Evolutionary conservation across 2,113 vertebrate species (phyloP), one percentile per base, ranked within the genome.

Genomic region (Ptilorrhoa leucosticta): DNA sequence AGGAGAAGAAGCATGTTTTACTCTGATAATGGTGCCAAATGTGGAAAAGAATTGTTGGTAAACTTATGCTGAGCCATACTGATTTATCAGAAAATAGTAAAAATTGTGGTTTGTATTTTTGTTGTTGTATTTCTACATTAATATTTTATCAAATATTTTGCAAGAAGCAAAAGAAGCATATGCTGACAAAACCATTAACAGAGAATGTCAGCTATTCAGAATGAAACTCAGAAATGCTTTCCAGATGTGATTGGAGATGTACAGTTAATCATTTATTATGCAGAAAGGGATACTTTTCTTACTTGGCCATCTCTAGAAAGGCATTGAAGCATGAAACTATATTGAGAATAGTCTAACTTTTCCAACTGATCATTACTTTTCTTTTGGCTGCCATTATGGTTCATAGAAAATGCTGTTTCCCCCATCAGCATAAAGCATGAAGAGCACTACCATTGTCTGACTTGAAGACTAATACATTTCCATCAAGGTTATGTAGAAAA

Each of bases 191-290:
- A 93, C 87, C 93, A 93, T 94, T 94, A 96, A 89, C 31, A 90
- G 87, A 66, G 94, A 95, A 94, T 85, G 75, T 96, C 94, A 96
- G 71, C 93, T 95, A 94, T 95, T 97, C 83, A 94, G 63, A 92
- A 92, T 51, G 87, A 93, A 93, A 90, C 79, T 93, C 68, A 87
- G 80, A 90, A 92, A 97, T 96, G 90, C 89, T 95, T 96, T 97
- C 95, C 95, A 97, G 96, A 97, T 96, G 96, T 96, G 95, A 96
- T 53, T 95, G 87, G 95, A 91, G 78, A 96, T 94, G 87, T 72
- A 93, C 89, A 73, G 82, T 94, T 94, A 94, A 95, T 96, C 91
- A 95, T 97, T 95, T 94, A 95, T 95, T 96, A 96, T 77, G 91
- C 95, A 97, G 96, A 96, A 95, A 93, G 72, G 84, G 87, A 96